A percentile compares a stretch with the other conserved stretches of the same genome.
Conservation (phyloP, 2,888 invertebrate species). For the Microctonus aethiopoides region DNA sequence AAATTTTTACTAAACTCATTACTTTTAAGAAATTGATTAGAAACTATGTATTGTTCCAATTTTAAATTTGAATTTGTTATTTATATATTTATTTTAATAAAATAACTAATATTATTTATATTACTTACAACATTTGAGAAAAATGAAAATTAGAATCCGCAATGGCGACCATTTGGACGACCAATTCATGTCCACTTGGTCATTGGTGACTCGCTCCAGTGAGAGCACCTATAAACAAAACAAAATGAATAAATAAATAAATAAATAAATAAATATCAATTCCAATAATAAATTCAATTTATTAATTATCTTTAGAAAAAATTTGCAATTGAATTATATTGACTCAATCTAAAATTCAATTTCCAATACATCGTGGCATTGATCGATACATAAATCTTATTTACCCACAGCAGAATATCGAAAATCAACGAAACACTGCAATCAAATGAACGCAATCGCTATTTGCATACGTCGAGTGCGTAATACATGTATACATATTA, state of each 20-base stretch:
- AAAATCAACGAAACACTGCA: conserved; percentile 21
- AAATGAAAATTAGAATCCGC: conserved; percentile 61
- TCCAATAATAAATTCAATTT: too few relatives aligned
- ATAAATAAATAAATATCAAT: neutral
- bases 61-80: neutral
- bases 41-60: too few relatives aligned
- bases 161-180: conserved; percentile 61
- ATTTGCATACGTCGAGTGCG: neutral
- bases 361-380: neutral
- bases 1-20: too few relatives aligned
- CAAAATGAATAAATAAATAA: neutral
- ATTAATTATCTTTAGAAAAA: neutral
- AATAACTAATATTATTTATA: neutral
- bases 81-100: neutral
- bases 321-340: neutral
- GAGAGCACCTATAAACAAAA: conserved; percentile 43
- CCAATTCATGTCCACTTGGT: conserved; percentile 65
- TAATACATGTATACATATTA: neutral
- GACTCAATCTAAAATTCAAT: neutral
- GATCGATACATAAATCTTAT: neutral
- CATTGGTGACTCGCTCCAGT: conserved; percentile 55
- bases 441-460: conserved; percentile 9
- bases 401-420: conserved; percentile 17
- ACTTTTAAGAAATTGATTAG: too few relatives aligned
- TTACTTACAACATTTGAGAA: conserved; percentile 61